A percentile compares a stretch with the other conserved stretches of the same genome.
Evolutionary conservation across 92 coral and sea anemone species (phyloP).

Genomic region (Porites rus): DNA sequence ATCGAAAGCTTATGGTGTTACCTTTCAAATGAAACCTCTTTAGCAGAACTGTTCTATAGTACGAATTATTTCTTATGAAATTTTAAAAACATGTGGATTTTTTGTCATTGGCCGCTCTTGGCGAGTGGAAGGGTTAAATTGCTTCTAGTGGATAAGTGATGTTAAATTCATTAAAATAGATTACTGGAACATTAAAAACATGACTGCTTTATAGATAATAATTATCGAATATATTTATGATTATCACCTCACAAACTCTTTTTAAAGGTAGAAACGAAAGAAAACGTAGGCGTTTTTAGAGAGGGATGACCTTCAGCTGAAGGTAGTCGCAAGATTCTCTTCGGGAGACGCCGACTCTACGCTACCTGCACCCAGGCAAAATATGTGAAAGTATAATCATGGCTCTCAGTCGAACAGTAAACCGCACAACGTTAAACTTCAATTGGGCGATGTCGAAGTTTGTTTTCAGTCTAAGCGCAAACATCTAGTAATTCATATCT

Average conservation of each 20-base stretch:
- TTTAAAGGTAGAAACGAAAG: neutral
- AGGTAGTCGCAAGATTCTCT: too few species aligned
- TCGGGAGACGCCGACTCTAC: too few species aligned
- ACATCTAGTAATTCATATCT: too few species aligned
- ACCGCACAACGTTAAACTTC: neutral
- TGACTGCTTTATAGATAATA: neutral
- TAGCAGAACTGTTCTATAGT: too few species aligned
- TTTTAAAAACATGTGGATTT: neutral
- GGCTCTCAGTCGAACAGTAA: conserved; percentile 2
- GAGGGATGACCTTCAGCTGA: too few species aligned
- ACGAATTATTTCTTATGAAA: neutral
- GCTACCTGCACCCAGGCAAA: too few species aligned
- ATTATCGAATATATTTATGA: neutral
- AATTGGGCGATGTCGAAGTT: neutral
- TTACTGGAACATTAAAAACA: neutral
- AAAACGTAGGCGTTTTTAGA: too few species aligned
- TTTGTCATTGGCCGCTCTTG: neutral
- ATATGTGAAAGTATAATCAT: neutral
- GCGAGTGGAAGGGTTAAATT: neutral
- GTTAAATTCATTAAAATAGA: neutral
- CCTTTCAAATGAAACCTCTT: too few species aligned
- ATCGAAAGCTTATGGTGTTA: too few species aligned
- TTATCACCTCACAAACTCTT: neutral
- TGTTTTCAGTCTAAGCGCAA: neutral
- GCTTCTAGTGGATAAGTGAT: conserved; percentile 12